Evolutionary conservation across 2,888 invertebrate genomes (phyloP), one percentile per base, ranked within the genome.

Genomic region (Rhamphomyia laevipes): DNA sequence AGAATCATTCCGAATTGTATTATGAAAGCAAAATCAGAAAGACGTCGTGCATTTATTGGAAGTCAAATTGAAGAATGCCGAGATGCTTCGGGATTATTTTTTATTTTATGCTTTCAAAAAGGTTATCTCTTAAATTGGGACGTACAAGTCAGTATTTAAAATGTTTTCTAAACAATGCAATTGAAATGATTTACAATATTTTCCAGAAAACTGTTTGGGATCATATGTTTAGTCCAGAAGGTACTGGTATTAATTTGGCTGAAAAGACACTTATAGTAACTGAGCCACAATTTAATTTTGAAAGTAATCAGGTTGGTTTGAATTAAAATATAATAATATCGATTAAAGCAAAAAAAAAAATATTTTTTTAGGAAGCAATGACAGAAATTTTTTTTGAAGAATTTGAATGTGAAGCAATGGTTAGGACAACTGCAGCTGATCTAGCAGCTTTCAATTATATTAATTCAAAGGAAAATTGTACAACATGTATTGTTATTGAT

Each of bases 381-480:
- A 85, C 88, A 40, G 97, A 99, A 70, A 88, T 99, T 57, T 85
- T 99, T 59, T 99, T 97, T 69, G 99, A 99, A 68, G 95, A 97
- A 65, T 99, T 92, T 63, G 92, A 92, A 60, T 90, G 94, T 59
- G 82, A 84, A 48, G 81, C 87, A 0, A 71, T 96, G 45, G 73
- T 87, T 46, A 77, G 87, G 56, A 81, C 86, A 30, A 91, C 90
- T 59, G 81, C 88, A 3, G 80, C 88, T 0, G 87, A 86, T 68
- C 73, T 94, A 53, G 84, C 84, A 2, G 84, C 84, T 0, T 64
- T 64, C 13, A 66, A 70, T 56, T 86, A 86, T 60, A 84, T 59
- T 60, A 75, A 55, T 59, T 73, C 64, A 61, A 68, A 45, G 70
- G 78, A 60, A 74, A 77, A 62, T 56, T 58, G 80, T 38, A 80